Conservation (phyloP, 2,113 vertebrate genomes). For the Gyps fulvus region DNA sequence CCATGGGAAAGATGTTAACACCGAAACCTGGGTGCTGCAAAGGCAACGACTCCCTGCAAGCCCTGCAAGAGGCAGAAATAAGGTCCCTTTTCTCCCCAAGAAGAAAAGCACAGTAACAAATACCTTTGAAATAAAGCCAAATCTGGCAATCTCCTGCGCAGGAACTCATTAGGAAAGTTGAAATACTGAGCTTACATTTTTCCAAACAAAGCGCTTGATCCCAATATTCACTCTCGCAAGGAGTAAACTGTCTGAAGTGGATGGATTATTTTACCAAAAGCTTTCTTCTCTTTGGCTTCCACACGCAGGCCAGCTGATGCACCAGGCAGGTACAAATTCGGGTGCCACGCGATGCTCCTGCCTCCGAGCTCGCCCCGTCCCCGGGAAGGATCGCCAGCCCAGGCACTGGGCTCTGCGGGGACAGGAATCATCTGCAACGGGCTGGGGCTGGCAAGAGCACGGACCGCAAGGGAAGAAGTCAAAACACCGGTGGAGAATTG, state of each 20-base stretch:
- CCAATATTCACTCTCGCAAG: neutral
- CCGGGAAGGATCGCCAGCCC: neutral
- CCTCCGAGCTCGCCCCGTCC: neutral
- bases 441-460: neutral
- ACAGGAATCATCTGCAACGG: neutral
- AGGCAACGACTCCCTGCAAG: neutral
- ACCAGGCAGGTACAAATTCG: neutral
- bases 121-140: neutral
- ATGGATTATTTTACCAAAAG: neutral
- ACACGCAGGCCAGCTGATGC: neutral
- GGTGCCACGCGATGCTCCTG: fast-evolving
- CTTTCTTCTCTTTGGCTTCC: neutral
- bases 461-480: fast-evolving
- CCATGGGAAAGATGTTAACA: neutral
- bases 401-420: neutral
- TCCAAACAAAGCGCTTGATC: neutral
- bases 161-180: neutral
- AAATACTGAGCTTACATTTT: neutral
- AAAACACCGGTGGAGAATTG: neutral
- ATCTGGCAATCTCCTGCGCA: neutral
- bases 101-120: neutral
- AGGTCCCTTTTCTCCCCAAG: neutral
- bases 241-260: neutral
- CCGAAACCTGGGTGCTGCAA: fast-evolving
- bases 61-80: neutral